A percentile compares a stretch with the other conserved stretches of the same genome.
phyloP scores from a whole-genome alignment of 1,140 invertebrate species.

The Ruditapes philippinarum region DNA sequence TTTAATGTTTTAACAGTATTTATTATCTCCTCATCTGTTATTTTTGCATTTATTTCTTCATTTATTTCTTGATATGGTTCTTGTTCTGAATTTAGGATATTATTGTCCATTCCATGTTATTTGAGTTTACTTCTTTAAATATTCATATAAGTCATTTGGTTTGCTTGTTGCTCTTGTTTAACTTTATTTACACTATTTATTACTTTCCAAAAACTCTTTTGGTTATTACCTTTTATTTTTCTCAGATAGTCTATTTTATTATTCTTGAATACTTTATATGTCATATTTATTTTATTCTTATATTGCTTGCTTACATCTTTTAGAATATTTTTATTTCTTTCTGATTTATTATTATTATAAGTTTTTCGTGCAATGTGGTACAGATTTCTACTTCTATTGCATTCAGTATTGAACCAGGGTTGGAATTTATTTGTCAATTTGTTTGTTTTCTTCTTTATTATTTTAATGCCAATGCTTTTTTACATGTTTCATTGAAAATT shows the following conservation, averaged over 20 bases:
- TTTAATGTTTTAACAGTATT: conserved; percentile 3
- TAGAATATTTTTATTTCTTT: neutral
- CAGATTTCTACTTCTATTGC: neutral
- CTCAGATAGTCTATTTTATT: no score
- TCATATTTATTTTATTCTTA: neutral
- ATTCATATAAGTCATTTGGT: neutral
- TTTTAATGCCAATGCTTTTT: neutral
- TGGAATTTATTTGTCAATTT: neutral
- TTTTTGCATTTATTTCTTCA: conserved; percentile 34
- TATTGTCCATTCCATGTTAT: neutral
- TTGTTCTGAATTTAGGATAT: neutral
- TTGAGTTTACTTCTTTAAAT: neutral
- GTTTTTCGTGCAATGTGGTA: neutral
- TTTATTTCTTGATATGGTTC: neutral
- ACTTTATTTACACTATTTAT: neutral
- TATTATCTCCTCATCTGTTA: conserved; percentile 39
- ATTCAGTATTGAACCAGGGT: neutral
- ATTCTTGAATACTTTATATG: no score
- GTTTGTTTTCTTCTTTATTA: neutral
- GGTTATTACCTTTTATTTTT: neutral
- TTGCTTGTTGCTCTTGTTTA: neutral
- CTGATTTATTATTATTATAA: neutral
- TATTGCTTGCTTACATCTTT: neutral
- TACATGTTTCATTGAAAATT: neutral
- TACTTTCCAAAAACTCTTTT: neutral